These are phyloP conservation scores for Cheumatopsyche charites DNA, from an alignment of 1,140 invertebrate species.

Conservation along the genomic window DNA sequence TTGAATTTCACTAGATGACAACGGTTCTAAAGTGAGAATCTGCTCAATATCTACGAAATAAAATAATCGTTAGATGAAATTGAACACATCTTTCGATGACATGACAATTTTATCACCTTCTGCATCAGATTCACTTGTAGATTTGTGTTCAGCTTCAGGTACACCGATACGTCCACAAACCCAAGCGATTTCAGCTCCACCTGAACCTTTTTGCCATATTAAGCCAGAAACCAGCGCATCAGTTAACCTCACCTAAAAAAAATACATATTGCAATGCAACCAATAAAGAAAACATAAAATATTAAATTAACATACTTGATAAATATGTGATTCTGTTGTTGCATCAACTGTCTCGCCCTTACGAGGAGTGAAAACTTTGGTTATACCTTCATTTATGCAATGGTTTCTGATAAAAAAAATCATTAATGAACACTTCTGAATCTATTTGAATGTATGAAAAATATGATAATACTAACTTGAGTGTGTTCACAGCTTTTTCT, in stretches of 20 bases:
- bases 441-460: no score
- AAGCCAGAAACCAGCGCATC: slow-evolving; percentile 91
- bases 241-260: slow-evolving; percentile 77
- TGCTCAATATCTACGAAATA: slow-evolving; percentile 59
- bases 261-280: slow-evolving; percentile 17
- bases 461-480: slow-evolving; percentile 54
- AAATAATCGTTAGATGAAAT: not conserved
- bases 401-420: slow-evolving; percentile 52
- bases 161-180: slow-evolving; percentile 77
- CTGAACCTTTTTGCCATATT: slow-evolving; percentile 80
- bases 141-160: slow-evolving; percentile 59
- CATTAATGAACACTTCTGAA: slow-evolving; percentile 12
- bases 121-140: slow-evolving; percentile 42
- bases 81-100: not conserved
- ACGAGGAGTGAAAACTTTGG: slow-evolving; percentile 83
- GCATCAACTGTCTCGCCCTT: slow-evolving; percentile 90
- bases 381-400: slow-evolving; percentile 60
- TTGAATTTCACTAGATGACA: slow-evolving; percentile 64
- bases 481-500: slow-evolving; percentile 46
- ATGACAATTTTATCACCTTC: not conserved
- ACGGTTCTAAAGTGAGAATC: slow-evolving; percentile 77
- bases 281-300: slow-evolving; percentile 17
- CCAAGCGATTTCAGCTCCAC: slow-evolving; percentile 91
- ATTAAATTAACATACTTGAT: slow-evolving; percentile 74
- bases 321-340: slow-evolving; percentile 97